phyloP scores from a whole-genome alignment of 2,113 vertebrate species.

The Craseonycteris thonglongyai region DNA sequence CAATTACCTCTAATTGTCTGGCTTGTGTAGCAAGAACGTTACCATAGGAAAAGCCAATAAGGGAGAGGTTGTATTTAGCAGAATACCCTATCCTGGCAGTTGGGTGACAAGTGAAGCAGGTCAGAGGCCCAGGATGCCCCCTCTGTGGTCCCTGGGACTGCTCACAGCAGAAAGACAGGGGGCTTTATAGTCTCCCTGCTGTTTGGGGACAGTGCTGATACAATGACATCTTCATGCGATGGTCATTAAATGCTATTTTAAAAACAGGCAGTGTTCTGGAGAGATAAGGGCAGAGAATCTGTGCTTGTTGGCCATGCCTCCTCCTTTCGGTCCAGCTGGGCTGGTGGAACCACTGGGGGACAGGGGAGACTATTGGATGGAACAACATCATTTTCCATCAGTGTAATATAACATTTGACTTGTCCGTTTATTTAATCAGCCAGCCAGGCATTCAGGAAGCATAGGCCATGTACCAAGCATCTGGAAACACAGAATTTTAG shows the following conservation, averaged over 20 bases:
- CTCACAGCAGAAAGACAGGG: background rate
- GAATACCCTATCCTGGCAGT: background rate
- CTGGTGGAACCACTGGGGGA: background rate
- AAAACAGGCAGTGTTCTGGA: constrained; percentile 12
- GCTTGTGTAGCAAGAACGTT: constrained; percentile 53
- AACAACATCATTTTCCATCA: background rate
- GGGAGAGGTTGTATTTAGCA: background rate
- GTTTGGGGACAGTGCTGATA: background rate
- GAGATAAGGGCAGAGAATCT: background rate
- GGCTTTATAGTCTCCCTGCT: background rate
- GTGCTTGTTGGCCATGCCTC: background rate
- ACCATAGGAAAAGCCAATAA: constrained; percentile 19
- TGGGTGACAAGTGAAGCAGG: constrained; percentile 20
- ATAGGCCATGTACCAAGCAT: background rate
- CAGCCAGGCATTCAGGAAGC: background rate
- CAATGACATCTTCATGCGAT: constrained; percentile 27
- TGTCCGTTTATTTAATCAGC: constrained; percentile 1
- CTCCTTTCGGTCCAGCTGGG: constrained; percentile 9
- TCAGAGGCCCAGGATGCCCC: background rate
- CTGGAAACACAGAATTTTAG: constrained; percentile 28
- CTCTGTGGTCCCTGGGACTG: background rate
- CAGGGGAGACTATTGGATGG: background rate
- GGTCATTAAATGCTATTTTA: constrained; percentile 52
- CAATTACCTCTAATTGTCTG: constrained; percentile 75
- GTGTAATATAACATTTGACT: constrained; percentile 27